Conservation (phyloP, 2,888 invertebrate genomes). For the Euphydryas editha region DNA sequence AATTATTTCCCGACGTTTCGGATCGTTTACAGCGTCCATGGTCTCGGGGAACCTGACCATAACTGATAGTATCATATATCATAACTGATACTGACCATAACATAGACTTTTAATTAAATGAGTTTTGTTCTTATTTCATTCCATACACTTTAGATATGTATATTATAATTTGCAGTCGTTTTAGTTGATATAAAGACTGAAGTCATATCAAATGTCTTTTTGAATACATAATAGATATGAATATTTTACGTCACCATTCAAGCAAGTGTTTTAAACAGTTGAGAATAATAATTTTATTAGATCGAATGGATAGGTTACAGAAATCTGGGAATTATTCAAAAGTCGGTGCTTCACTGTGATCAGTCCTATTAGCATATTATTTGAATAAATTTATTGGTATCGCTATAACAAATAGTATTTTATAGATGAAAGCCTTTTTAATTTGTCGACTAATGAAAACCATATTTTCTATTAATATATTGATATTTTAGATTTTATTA, state of each 20-base stretch:
- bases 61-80: no score
- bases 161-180: no score
- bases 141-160: no score
- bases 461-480: slow-evolving; percentile 7
- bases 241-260: neutral
- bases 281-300: slow-evolving; percentile 23
- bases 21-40: no score
- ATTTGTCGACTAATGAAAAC: slow-evolving; percentile 24
- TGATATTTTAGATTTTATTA: neutral
- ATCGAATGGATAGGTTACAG: slow-evolving; percentile 23
- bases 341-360: slow-evolving; percentile 35
- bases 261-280: slow-evolving; percentile 17
- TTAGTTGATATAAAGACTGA: no score
- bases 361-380: slow-evolving; percentile 41
- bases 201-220: neutral
- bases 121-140: no score
- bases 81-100: no score
- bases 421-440: slow-evolving; percentile 26
- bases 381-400: slow-evolving; percentile 39
- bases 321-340: slow-evolving; percentile 19
- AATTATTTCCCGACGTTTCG: no score
- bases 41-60: no score
- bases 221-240: neutral
- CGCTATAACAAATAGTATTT: slow-evolving; percentile 34
- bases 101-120: no score